These are phyloP conservation scores for Melipona quadrifasciata DNA, from an alignment of 1,140 invertebrate species.

Conservation along the genomic window DNA sequence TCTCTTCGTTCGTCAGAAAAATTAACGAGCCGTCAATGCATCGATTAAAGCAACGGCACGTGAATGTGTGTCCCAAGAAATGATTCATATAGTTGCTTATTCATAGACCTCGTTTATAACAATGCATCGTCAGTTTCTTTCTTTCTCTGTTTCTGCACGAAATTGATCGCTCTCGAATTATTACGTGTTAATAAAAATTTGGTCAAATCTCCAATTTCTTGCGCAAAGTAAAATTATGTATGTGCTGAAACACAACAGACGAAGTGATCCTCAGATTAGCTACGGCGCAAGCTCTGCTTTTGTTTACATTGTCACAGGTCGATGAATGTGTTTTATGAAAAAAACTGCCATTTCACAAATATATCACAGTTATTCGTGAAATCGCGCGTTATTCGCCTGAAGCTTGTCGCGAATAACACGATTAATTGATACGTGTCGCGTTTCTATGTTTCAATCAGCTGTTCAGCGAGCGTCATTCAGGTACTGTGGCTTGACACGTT, in stretches of 20 bases:
- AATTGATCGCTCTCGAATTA: no score
- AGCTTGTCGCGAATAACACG: no score
- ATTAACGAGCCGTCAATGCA: conserved; percentile 14
- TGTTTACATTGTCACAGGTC: conserved; percentile 24
- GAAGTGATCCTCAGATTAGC: not conserved
- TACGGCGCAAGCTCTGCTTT: conserved; percentile 8
- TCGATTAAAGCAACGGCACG: not conserved
- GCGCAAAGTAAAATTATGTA: no score
- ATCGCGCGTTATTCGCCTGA: not conserved
- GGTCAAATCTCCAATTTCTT: no score
- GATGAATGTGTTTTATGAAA: not conserved
- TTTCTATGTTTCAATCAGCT: conserved; percentile 44
- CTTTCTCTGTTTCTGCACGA: not conserved
- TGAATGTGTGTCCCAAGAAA: not conserved
- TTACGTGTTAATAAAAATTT: no score
- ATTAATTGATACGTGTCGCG: not conserved
- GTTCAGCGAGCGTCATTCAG: conserved; percentile 28
- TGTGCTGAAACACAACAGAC: not conserved
- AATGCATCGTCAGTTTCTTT: not conserved
- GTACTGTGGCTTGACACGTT: not conserved
- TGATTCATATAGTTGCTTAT: not conserved
- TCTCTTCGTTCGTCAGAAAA: not conserved
- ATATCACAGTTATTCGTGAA: not conserved
- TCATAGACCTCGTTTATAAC: not conserved
- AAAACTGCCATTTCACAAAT: not conserved